A percentile compares a stretch with the other conserved stretches of the same genome.
Conservation (phyloP, 2,113 vertebrate species). For the Rhineura floridana region DNA sequence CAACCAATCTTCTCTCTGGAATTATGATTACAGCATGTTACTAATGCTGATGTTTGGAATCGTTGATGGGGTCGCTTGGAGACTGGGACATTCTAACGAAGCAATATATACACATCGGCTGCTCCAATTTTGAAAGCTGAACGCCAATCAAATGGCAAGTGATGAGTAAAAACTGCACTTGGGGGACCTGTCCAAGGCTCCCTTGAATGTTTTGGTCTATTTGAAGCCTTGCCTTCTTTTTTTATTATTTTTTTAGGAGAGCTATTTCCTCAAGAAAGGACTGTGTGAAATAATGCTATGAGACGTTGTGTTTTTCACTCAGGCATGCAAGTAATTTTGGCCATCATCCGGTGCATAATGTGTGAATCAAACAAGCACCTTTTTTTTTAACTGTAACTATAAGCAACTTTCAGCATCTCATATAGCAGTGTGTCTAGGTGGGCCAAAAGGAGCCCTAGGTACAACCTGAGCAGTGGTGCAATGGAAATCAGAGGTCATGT, state of each 20-base stretch:
- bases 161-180: background rate
- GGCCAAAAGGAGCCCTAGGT: background rate
- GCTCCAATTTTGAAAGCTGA: background rate
- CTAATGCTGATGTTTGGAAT: background rate
- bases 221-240: background rate
- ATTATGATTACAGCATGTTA: background rate
- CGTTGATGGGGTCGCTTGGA: background rate
- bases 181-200: background rate
- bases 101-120: rapidly evolving
- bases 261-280: background rate
- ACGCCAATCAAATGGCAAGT: background rate
- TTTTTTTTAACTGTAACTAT: too few relatives aligned
- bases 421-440: background rate
- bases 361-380: background rate
- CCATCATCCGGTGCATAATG: background rate
- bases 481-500: background rate
- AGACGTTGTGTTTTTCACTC: background rate
- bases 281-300: background rate
- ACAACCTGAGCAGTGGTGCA: background rate
- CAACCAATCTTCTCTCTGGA: background rate
- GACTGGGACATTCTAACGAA: background rate
- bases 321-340: background rate
- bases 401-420: background rate
- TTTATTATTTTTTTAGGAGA: background rate
- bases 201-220: background rate